These are phyloP conservation scores for Columba livia DNA, from an alignment of 2,113 vertebrate species.

Conservation along the genomic window DNA sequence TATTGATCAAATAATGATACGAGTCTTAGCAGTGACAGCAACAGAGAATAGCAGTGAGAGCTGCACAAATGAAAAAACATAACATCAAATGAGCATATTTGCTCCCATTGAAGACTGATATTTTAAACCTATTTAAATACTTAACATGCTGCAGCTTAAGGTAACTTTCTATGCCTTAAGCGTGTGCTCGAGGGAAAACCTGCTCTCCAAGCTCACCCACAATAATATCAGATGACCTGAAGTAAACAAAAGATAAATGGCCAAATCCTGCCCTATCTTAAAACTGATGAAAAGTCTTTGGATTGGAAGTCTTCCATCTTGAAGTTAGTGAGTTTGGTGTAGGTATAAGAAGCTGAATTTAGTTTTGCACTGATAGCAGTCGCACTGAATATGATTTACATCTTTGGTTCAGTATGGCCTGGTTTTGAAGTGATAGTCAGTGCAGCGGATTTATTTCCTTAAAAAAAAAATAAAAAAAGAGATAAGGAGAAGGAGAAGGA, in stretches of 20 bases:
- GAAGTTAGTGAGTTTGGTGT: neutral
- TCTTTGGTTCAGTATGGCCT: neutral
- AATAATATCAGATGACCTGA: neutral
- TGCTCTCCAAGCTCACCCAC: neutral
- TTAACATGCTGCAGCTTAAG: neutral
- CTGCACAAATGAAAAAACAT: neutral
- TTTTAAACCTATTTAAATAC: neutral
- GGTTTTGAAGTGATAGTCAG: neutral
- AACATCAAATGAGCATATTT: neutral
- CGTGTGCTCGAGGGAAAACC: neutral
- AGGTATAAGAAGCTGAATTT: neutral
- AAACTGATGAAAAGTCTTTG: neutral
- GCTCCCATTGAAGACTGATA: neutral
- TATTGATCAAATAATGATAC: neutral
- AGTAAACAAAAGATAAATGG: neutral
- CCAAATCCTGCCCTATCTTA: neutral
- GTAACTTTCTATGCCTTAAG: neutral
- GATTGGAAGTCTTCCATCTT: neutral
- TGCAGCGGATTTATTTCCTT: neutral
- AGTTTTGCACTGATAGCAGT: neutral
- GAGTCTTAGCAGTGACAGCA: neutral
- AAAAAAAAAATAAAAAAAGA: neutral
- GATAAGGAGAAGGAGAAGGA: too few species aligned
- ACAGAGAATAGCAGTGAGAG: neutral
- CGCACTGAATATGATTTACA: neutral